A percentile compares a stretch with the other conserved stretches of the same genome.
Evolutionary conservation across 2,797 vertebrate genomes (phyloP).

Genomic region (Passerculus sandwichensis): DNA sequence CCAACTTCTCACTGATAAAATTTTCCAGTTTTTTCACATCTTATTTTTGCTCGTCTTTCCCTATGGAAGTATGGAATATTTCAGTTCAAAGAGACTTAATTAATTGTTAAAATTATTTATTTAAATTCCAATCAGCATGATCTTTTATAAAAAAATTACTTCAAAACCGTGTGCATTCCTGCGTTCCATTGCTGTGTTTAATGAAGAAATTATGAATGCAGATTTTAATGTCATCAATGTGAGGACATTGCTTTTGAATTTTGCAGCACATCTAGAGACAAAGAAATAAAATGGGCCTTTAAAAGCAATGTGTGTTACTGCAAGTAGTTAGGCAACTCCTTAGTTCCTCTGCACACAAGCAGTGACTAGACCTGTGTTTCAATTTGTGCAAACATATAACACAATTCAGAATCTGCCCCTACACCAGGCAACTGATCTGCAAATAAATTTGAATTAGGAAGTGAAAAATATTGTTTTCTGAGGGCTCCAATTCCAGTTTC

Average conservation of each 20-base stretch:
- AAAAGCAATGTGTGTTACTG: not conserved
- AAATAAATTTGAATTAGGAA: not conserved
- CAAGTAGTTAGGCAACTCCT: not conserved
- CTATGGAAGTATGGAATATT: not conserved
- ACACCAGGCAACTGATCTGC: not conserved
- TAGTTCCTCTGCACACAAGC: not conserved
- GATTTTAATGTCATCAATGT: not conserved
- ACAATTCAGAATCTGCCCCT: not conserved
- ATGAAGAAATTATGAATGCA: not conserved
- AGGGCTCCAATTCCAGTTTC: not conserved
- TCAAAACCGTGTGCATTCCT: not conserved
- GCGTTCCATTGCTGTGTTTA: not conserved
- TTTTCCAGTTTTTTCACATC: not conserved
- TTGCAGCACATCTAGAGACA: not conserved
- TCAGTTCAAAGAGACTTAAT: not conserved
- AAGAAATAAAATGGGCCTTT: not conserved
- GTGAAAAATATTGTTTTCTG: not conserved
- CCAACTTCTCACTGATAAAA: not conserved
- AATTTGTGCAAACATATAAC: not conserved
- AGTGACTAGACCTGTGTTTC: not conserved
- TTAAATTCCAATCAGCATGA: not conserved
- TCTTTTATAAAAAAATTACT: not conserved
- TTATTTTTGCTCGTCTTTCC: not conserved
- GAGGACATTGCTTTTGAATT: conserved; percentile 14
- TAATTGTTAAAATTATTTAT: not conserved